Evolutionary conservation across 2,888 invertebrate genomes (phyloP).

Genomic region (Drosophila ustulata): DNA sequence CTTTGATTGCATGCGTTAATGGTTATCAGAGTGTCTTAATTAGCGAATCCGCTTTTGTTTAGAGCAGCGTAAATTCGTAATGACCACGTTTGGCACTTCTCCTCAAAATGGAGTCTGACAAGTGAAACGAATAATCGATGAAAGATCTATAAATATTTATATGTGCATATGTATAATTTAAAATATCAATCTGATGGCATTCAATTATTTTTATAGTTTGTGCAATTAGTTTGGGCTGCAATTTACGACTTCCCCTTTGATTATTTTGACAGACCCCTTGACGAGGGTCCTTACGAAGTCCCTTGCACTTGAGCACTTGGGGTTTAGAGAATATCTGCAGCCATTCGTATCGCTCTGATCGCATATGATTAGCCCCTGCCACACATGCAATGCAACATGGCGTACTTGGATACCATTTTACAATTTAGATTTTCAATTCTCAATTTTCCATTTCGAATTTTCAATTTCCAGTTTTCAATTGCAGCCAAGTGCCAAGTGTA

Average conservation of each 20-base stretch:
- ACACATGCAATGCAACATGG: conserved; percentile 43
- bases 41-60: conserved; percentile 37
- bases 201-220: conserved; percentile 4
- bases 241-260: conserved; percentile 72
- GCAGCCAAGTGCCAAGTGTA: conserved; percentile 51
- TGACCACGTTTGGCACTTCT: conserved; percentile 20
- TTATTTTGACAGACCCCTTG: conserved; percentile 68
- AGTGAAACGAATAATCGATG: neutral
- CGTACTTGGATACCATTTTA: conserved; percentile 41
- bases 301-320: conserved; percentile 57
- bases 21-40: conserved; percentile 53
- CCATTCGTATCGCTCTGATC: conserved; percentile 50
- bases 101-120: conserved; percentile 4
- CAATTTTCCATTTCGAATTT: conserved; percentile 54
- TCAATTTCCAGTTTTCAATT: conserved; percentile 17
- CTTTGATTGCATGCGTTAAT: conserved; percentile 32
- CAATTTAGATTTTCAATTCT: conserved; percentile 41
- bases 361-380: conserved; percentile 25
- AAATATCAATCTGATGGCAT: conserved; percentile 8
- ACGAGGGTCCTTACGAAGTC: conserved; percentile 54
- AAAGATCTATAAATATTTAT: conserved; percentile 4
- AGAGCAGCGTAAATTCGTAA: conserved; percentile 38
- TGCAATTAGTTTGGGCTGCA: conserved; percentile 32
- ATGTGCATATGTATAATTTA: neutral
- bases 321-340: neutral